A percentile compares a stretch with the other conserved stretches of the same genome.
Evolutionary conservation across 1,140 invertebrate genomes (phyloP).

Genomic region (Parasteatoda tepidariorum): DNA sequence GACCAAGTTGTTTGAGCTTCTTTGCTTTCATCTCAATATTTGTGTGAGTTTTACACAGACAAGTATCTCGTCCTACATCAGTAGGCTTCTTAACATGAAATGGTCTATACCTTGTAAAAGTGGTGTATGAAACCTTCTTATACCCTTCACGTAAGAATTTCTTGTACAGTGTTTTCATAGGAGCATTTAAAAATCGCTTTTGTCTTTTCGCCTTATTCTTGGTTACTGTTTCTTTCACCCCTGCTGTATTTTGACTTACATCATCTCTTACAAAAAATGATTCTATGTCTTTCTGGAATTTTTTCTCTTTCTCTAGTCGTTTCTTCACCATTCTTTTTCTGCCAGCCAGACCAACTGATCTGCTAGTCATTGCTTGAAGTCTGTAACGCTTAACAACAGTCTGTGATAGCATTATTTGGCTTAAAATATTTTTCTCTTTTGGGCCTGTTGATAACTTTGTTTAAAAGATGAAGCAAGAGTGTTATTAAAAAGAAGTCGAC

Average conservation of each 20-base stretch:
- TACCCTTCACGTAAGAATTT: slow-evolving; percentile 8
- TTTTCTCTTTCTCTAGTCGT: slow-evolving; percentile 11
- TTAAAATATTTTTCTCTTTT: slow-evolving; percentile 19
- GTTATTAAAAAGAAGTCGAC: too few species aligned
- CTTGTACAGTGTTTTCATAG: not conserved
- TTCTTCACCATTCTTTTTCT: slow-evolving; percentile 8
- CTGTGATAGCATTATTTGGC: slow-evolving; percentile 8
- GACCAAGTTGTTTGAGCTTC: not conserved
- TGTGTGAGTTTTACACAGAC: slow-evolving; percentile 16
- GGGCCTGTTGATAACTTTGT: slow-evolving; percentile 12
- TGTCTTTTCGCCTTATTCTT: slow-evolving; percentile 14
- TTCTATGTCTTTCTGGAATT: slow-evolving; percentile 8
- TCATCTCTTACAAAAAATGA: slow-evolving; percentile 21
- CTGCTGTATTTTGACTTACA: slow-evolving; percentile 6
- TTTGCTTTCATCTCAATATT: slow-evolving; percentile 18
- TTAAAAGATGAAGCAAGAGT: slow-evolving; percentile 9
- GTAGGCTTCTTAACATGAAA: slow-evolving; percentile 1
- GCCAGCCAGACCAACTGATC: not conserved
- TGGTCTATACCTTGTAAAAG: slow-evolving; percentile 16
- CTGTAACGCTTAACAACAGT: too few species aligned
- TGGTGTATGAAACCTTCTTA: slow-evolving; percentile 11
- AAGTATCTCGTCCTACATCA: not conserved
- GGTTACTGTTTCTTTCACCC: slow-evolving; percentile 24
- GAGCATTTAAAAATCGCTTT: not conserved
- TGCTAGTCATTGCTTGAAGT: too few species aligned